A percentile compares a stretch with the other conserved stretches of the same genome.
Conservation (phyloP, 1,140 invertebrate genomes). For the Bombus haemorrhoidalis region DNA sequence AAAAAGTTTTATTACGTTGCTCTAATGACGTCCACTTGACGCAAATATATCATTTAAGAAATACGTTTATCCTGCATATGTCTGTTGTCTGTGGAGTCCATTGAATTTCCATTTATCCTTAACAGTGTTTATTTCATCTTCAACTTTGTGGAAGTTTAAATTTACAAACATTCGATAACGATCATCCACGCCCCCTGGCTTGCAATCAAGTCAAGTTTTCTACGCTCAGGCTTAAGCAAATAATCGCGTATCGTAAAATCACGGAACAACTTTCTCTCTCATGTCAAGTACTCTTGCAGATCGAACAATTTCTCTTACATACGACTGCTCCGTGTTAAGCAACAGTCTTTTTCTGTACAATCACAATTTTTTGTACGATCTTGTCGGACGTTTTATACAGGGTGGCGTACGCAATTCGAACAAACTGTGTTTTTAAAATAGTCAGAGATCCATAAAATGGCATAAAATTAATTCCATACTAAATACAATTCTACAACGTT, state of each 20-base stretch:
- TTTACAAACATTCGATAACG: neutral
- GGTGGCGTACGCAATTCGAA: neutral
- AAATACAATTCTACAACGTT: neutral
- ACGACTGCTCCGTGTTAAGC: neutral
- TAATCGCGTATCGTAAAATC: constrained; percentile 1
- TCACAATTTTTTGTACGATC: neutral
- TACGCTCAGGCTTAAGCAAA: constrained; percentile 1
- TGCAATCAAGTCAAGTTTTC: neutral
- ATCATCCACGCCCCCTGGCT: constrained; percentile 4
- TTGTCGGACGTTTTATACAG: too few species aligned
- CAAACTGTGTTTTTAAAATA: neutral
- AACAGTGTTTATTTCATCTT: neutral
- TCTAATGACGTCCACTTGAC: neutral
- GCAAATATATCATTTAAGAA: neutral
- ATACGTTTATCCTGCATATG: too few species aligned
- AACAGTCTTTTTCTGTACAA: too few species aligned
- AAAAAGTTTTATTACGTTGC: too few species aligned
- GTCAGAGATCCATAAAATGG: too few species aligned
- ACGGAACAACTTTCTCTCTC: constrained; percentile 34
- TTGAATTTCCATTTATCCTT: neutral
- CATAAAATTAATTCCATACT: neutral
- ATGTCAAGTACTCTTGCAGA: neutral
- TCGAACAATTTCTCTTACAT: constrained; percentile 26
- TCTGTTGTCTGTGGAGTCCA: neutral
- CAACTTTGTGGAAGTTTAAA: neutral